Percentiles rank a stretch among this genome's conserved stretches.
Conservation (phyloP, 2,113 vertebrate genomes). For the Psettodes erumei region DNA sequence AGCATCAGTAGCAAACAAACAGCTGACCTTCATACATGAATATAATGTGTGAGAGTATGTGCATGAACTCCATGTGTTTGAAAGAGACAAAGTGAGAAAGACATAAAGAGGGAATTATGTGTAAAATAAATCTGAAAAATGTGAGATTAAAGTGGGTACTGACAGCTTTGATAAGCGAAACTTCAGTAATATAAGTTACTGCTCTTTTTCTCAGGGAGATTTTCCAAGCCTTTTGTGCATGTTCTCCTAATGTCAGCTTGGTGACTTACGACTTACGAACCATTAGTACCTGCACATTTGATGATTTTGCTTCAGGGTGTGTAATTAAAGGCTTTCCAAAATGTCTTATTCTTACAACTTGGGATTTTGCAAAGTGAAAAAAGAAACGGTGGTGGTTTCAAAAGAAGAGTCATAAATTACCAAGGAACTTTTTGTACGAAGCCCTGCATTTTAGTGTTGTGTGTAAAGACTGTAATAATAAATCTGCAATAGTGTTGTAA, state of each 20-base stretch:
- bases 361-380: slow-evolving; percentile 7
- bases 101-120: slow-evolving; percentile 23
- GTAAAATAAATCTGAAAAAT: slow-evolving; percentile 30
- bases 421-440: background rate
- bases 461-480: background rate
- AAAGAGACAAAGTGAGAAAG: slow-evolving; percentile 7
- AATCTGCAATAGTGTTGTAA: background rate
- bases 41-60: background rate
- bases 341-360: slow-evolving; percentile 7
- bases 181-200: background rate
- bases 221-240: background rate
- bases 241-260: background rate
- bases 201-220: background rate
- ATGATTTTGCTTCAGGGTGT: slow-evolving; percentile 5
- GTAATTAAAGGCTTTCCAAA: slow-evolving; percentile 30
- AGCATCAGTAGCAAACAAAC: slow-evolving; percentile 1
- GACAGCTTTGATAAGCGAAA: slow-evolving; percentile 20
- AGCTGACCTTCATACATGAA: background rate
- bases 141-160: slow-evolving; percentile 2
- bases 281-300: slow-evolving; percentile 8
- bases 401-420: slow-evolving; percentile 12
- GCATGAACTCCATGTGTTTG: background rate
- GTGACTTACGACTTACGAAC: slow-evolving; percentile 27
- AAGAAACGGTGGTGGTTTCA: background rate
- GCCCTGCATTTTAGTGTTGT: background rate